A percentile compares a stretch with the other conserved stretches of the same genome.
phyloP scores from a whole-genome alignment of 1,140 invertebrate genomes.

The Caenorhabditis remanei region DNA sequence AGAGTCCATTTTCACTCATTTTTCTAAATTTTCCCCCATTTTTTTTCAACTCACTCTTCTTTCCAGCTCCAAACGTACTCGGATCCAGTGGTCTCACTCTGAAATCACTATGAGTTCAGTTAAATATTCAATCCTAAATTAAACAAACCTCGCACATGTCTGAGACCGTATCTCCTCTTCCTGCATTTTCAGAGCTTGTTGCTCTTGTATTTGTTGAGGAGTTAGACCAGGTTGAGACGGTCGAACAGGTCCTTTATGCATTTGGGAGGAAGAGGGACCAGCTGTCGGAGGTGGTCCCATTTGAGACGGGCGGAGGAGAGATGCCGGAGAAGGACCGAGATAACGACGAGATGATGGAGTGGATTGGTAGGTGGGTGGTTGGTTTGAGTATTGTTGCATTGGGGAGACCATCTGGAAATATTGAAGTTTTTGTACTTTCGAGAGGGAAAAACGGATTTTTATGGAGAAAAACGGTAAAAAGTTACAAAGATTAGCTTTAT shows the following conservation, averaged over 20 bases:
- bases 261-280: no score
- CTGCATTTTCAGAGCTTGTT: background rate
- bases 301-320: background rate
- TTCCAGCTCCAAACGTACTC: background rate
- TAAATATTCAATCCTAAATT: no score
- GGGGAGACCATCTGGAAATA: constrained; percentile 29
- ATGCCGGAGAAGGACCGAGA: background rate
- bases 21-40: no score
- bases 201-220: background rate
- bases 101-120: background rate
- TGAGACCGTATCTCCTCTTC: background rate
- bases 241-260: background rate
- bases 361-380: background rate
- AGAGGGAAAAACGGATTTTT: no score
- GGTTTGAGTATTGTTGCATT: background rate
- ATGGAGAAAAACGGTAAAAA: no score
- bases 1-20: no score
- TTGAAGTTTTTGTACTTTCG: background rate
- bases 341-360: background rate
- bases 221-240: background rate
- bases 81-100: constrained; percentile 13
- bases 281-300: constrained; percentile 18
- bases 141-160: constrained; percentile 23
- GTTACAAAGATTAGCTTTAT: no score
- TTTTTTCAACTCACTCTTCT: constrained; percentile 40